phyloP scores from a whole-genome alignment of 2,113 vertebrate species.

The Nannobrachium achirus region DNA sequence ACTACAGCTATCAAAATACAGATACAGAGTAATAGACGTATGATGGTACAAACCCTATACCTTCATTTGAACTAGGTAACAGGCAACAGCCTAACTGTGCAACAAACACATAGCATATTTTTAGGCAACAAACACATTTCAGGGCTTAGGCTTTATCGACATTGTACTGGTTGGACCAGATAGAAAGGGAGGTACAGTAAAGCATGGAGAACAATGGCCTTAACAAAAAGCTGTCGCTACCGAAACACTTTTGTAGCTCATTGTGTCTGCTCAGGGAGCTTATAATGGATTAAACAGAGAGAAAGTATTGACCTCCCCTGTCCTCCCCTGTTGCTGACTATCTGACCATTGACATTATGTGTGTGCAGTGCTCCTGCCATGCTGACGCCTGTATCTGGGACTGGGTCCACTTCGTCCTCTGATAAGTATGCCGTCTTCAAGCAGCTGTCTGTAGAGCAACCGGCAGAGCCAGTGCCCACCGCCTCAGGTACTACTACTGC shows the following conservation, averaged over 20 bases:
- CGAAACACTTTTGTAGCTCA: conserved; percentile 14
- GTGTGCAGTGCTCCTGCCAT: conserved; percentile 83
- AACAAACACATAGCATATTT: no score
- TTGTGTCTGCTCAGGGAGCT: conserved; percentile 26
- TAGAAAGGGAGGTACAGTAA: background rate
- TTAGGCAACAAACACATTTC: no score
- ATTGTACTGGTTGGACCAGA: background rate
- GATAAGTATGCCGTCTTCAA: conserved; percentile 98
- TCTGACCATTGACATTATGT: conserved; percentile 41
- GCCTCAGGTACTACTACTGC: conserved; percentile 84
- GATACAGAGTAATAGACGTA: no score
- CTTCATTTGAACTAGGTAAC: background rate
- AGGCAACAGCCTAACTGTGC: background rate
- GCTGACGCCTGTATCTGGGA: conserved; percentile 90
- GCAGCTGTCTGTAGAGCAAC: conserved; percentile 88
- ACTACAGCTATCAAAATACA: no score
- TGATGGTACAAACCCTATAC: no score
- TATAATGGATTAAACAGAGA: conserved; percentile 30
- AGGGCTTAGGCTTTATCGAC: background rate
- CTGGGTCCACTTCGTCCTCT: conserved; percentile 75
- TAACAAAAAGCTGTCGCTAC: background rate
- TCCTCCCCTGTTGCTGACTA: background rate
- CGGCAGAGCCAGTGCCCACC: conserved; percentile 80
- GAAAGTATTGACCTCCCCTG: conserved; percentile 9
- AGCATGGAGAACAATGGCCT: background rate